These are phyloP conservation scores for Gymnosoma rotundatum DNA, from an alignment of 2,888 invertebrate species.

Conservation along the genomic window DNA sequence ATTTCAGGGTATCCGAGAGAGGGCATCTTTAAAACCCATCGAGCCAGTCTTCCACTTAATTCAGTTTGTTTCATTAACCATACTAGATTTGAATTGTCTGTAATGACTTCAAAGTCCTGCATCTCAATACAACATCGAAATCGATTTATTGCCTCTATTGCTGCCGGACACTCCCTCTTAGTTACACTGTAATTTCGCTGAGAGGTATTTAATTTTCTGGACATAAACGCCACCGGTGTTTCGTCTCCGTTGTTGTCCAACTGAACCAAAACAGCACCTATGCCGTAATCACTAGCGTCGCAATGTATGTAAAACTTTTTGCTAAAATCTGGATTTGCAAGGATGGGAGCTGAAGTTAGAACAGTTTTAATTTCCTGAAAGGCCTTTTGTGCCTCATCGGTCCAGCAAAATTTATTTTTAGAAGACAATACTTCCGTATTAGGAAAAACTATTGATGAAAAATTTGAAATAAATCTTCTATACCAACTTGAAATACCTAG, in stretches of 20 bases:
- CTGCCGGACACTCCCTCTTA: slow-evolving; percentile 50
- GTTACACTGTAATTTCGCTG: slow-evolving; percentile 64
- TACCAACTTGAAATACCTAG: not conserved
- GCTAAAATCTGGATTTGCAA: not conserved
- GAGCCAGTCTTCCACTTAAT: slow-evolving; percentile 7
- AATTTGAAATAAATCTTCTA: not conserved
- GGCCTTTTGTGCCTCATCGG: not conserved
- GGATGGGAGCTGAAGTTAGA: not conserved
- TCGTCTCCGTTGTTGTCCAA: slow-evolving; percentile 24
- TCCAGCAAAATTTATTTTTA: not conserved
- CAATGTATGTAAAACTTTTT: slow-evolving; percentile 49
- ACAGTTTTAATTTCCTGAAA: not conserved
- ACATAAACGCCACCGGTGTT: slow-evolving; percentile 56
- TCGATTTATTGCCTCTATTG: slow-evolving; percentile 42
- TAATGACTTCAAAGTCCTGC: slow-evolving; percentile 58
- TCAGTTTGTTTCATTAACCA: slow-evolving; percentile 43
- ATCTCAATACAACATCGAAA: slow-evolving; percentile 62
- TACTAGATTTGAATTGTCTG: slow-evolving; percentile 61
- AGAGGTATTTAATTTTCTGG: slow-evolving; percentile 38
- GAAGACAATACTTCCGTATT: not conserved
- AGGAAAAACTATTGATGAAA: not conserved
- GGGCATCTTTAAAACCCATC: slow-evolving; percentile 44
- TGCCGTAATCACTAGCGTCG: slow-evolving; percentile 55
- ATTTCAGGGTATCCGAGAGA: no score
- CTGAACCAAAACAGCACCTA: slow-evolving; percentile 59